Conservation (phyloP, 2,797 vertebrate species). For the Corythornis leucogaster region DNA sequence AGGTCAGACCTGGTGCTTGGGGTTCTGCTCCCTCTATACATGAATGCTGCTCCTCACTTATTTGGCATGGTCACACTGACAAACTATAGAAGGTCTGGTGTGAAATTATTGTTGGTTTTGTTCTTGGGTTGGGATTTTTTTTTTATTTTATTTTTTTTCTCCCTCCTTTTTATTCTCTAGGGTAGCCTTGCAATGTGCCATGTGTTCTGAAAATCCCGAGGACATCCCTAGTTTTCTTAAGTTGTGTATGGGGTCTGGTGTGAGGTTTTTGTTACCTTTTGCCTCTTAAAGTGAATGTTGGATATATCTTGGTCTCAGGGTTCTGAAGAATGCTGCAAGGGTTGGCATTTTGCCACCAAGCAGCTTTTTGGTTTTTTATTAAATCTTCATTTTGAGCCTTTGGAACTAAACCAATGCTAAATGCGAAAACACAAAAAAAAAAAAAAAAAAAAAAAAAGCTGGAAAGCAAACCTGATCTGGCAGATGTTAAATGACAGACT, state of each 20-base stretch:
- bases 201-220: background rate
- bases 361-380: background rate
- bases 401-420: background rate
- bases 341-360: background rate
- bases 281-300: background rate
- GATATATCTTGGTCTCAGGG: background rate
- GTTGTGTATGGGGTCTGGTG: background rate
- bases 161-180: background rate
- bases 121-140: too few species aligned
- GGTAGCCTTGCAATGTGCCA: background rate
- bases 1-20: background rate
- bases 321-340: background rate
- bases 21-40: background rate
- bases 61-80: background rate
- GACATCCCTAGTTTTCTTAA: background rate
- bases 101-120: background rate
- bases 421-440: background rate
- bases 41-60: background rate
- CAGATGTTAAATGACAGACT: background rate
- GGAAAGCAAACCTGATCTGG: background rate
- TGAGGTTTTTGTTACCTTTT: background rate
- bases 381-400: background rate
- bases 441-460: background rate
- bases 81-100: background rate
- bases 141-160: too few species aligned